A percentile compares a stretch with the other conserved stretches of the same genome.
These are phyloP conservation scores for Andrena hattorfiana DNA, from an alignment of 2,888 invertebrate species.

Conservation along the genomic window DNA sequence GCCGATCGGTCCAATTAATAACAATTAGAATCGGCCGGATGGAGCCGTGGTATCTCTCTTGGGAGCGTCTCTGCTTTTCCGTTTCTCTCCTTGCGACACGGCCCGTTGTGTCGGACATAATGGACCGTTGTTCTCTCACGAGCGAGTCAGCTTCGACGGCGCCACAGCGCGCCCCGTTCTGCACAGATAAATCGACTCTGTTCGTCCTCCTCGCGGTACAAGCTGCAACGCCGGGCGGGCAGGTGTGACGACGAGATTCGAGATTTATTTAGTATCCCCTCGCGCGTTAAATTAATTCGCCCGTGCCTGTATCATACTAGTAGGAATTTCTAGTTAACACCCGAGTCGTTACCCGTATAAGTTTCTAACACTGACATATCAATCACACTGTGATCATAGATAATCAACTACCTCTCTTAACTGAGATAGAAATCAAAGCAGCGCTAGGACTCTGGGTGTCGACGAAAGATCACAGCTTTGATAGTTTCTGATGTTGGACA, in stretches of 20 bases:
- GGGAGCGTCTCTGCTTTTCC: slow-evolving; percentile 43
- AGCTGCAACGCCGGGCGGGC: background rate
- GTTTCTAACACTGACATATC: too few relatives aligned
- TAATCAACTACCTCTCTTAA: too few relatives aligned
- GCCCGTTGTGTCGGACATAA: slow-evolving; percentile 55
- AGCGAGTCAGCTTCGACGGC: slow-evolving; percentile 25
- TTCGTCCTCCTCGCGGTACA: slow-evolving; percentile 3
- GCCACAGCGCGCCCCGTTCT: slow-evolving; percentile 3
- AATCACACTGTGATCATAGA: too few relatives aligned
- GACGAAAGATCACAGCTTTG: too few relatives aligned
- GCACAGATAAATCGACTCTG: slow-evolving; percentile 16
- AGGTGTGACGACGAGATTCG: background rate
- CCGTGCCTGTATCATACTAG: too few relatives aligned
- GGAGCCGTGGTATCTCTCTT: slow-evolving; percentile 14
- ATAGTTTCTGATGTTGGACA: too few relatives aligned
- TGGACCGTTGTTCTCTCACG: slow-evolving; percentile 58
- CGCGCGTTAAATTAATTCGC: too few relatives aligned
- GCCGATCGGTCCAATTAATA: slow-evolving; percentile 56
- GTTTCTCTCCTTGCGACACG: slow-evolving; percentile 49
- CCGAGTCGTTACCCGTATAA: too few relatives aligned
- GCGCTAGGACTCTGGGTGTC: too few relatives aligned
- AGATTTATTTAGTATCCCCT: background rate
- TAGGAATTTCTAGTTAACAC: too few relatives aligned
- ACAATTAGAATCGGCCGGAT: slow-evolving; percentile 52
- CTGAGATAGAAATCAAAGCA: too few relatives aligned